Conservation (phyloP, 2,797 vertebrate species). For the Propithecus perrieri region DNA sequence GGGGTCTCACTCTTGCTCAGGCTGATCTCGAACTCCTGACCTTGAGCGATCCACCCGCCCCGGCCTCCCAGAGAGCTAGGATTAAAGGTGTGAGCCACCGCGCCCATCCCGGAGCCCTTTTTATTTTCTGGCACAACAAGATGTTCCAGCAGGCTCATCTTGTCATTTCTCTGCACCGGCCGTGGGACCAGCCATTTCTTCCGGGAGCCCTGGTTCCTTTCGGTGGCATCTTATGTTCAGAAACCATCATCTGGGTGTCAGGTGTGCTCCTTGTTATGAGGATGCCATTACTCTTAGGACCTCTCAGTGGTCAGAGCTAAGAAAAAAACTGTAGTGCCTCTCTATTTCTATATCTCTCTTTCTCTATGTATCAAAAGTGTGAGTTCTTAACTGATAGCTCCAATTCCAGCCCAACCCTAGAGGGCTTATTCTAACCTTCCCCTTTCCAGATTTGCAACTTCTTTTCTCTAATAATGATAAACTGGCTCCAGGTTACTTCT, state of each 20-base stretch:
- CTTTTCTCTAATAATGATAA: slow-evolving; percentile 1
- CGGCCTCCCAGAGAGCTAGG: too few species aligned
- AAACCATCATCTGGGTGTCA: not conserved
- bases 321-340: not conserved
- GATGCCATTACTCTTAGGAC: not conserved
- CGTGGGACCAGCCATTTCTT: not conserved
- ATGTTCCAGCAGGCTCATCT: not conserved
- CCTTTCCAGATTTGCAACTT: not conserved
- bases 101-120: not conserved
- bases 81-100: too few species aligned
- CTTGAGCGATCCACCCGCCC: too few species aligned
- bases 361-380: not conserved
- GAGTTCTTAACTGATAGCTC: not conserved
- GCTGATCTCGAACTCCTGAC: too few species aligned
- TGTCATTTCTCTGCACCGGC: not conserved
- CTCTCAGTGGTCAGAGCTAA: not conserved
- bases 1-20: too few species aligned
- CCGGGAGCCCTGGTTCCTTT: not conserved
- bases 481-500: not conserved
- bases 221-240: not conserved
- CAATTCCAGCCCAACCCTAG: not conserved
- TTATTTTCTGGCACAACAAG: not conserved
- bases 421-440: not conserved
- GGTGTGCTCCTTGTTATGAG: not conserved
- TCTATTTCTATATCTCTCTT: not conserved